phyloP scores from a whole-genome alignment of 2,113 vertebrate genomes.

The Catagonus wagneri region DNA sequence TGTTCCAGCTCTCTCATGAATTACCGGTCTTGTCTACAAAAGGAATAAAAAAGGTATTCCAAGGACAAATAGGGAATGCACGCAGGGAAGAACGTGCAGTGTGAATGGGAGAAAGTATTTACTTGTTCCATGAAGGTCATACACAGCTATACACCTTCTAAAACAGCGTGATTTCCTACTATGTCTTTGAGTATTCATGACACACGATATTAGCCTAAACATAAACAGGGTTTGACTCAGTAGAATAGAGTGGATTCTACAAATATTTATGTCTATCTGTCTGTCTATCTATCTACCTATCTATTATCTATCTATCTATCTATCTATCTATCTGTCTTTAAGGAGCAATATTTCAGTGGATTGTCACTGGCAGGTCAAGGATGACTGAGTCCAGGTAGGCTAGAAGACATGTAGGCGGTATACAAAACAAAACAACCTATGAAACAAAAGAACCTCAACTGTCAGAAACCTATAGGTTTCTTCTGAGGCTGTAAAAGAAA shows the following conservation, averaged over 20 bases:
- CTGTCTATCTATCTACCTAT: too few relatives aligned
- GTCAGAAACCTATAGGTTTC: not conserved
- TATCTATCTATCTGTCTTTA: too few relatives aligned
- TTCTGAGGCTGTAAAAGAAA: not conserved
- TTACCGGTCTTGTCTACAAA: slow-evolving; percentile 66
- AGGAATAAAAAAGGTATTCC: slow-evolving; percentile 66
- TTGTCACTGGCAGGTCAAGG: too few relatives aligned
- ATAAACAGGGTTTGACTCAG: not conserved
- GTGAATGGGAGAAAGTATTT: not conserved
- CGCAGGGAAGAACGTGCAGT: not conserved
- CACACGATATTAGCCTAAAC: not conserved
- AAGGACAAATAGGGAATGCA: slow-evolving; percentile 74
- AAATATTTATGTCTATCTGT: too few relatives aligned
- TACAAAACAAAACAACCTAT: not conserved
- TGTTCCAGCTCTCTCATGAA: slow-evolving; percentile 63
- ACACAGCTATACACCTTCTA: not conserved
- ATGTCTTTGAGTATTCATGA: not conserved
- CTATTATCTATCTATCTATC: too few relatives aligned
- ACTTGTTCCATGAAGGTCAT: not conserved
- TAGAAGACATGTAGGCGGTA: not conserved
- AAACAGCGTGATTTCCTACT: not conserved
- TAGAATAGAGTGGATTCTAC: not conserved
- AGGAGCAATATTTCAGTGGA: too few relatives aligned
- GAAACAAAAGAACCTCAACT: not conserved
- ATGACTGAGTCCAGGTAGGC: fast-evolving